Percentiles rank a stretch among this genome's conserved stretches.
Conservation (phyloP, 2,113 vertebrate species). For the Strix uralensis region DNA sequence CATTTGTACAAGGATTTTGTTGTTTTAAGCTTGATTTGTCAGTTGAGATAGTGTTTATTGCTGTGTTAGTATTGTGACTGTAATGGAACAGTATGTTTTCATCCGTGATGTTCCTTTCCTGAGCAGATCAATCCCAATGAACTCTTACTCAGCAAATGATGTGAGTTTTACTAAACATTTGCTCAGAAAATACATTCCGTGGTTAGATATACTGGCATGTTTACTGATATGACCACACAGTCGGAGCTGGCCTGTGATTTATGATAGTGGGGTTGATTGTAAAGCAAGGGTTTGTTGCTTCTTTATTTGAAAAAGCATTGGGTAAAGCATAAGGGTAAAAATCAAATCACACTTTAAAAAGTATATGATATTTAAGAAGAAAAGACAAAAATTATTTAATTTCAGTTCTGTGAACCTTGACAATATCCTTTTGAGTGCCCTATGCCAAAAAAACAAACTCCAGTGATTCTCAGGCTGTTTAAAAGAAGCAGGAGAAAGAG, state of each 20-base stretch:
- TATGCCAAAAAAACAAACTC: not conserved
- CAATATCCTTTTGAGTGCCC: not conserved
- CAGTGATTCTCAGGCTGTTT: slow-evolving; percentile 1
- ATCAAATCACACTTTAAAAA: not conserved
- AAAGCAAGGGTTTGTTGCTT: not conserved
- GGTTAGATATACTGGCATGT: not conserved
- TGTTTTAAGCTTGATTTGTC: not conserved
- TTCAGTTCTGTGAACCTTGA: not conserved
- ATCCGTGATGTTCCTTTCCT: not conserved
- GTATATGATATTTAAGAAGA: not conserved
- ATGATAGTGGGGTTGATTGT: not conserved
- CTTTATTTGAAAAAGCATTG: not conserved
- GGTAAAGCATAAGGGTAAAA: not conserved
- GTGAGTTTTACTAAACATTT: slow-evolving; percentile 39
- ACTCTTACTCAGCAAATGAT: slow-evolving; percentile 24
- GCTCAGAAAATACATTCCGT: slow-evolving; percentile 42
- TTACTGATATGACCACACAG: not conserved
- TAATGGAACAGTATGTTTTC: slow-evolving; percentile 49
- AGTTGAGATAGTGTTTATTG: not conserved
- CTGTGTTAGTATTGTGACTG: slow-evolving; percentile 21
- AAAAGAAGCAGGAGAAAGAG: not conserved
- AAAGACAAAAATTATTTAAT: not conserved
- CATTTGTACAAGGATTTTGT: not conserved
- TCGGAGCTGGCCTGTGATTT: not conserved
- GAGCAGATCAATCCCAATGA: slow-evolving; percentile 31